Evolutionary conservation across 2,888 invertebrate genomes (phyloP).

Genomic region (Heliconius erato): DNA sequence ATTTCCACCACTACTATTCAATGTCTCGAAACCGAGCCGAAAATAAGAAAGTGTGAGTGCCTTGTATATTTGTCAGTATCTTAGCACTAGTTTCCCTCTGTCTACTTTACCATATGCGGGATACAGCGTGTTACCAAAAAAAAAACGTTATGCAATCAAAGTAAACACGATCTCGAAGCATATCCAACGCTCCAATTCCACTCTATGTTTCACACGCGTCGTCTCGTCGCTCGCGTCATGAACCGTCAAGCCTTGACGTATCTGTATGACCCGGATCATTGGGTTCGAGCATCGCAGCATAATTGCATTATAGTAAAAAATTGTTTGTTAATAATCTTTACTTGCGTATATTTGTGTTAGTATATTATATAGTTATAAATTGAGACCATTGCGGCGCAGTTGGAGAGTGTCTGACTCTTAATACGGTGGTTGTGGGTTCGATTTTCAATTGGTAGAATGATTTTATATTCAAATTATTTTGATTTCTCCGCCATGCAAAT

Average conservation of each 20-base stretch:
- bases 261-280: constrained; percentile 56
- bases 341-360: neutral
- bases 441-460: neutral
- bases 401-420: neutral
- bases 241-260: constrained; percentile 56
- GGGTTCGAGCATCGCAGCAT: constrained; percentile 20
- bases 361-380: neutral
- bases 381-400: neutral
- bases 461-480: neutral
- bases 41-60: no score
- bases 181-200: constrained; percentile 40
- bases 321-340: constrained; percentile 15
- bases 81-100: no score
- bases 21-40: no score
- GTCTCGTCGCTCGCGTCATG: constrained; percentile 50
- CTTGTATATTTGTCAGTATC: no score
- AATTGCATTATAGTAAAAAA: constrained; percentile 36
- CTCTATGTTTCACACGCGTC: constrained; percentile 43
- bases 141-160: neutral
- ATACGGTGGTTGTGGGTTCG: neutral
- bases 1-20: no score
- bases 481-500: neutral
- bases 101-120: no score
- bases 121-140: no score
- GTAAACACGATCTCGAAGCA: constrained; percentile 9